Evolutionary conservation across 2,797 vertebrate species (phyloP).

Genomic region (Crenuchus spilurus): DNA sequence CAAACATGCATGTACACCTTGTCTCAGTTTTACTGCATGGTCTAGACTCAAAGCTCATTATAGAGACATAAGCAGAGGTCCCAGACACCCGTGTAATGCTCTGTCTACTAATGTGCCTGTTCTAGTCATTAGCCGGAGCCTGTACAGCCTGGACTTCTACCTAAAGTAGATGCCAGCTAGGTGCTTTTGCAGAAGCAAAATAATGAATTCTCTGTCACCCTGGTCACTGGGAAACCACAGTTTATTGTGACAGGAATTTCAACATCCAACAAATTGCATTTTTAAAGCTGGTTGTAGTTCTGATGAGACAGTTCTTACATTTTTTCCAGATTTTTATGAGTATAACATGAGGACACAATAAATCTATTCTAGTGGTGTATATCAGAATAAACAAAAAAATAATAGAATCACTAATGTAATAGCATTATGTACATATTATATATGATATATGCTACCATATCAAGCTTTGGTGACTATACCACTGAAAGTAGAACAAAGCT

Average conservation of each 20-base stretch:
- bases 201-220: conserved; percentile 33
- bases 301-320: conserved; percentile 22
- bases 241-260: conserved; percentile 21
- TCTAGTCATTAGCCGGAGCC: conserved; percentile 14
- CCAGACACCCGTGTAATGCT: conserved; percentile 11
- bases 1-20: conserved; percentile 1
- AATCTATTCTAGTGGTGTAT: not conserved
- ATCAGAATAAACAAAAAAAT: not conserved
- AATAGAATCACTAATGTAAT: not conserved
- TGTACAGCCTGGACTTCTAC: conserved; percentile 1
- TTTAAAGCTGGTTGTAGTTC: conserved; percentile 9
- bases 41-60: conserved; percentile 49
- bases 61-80: conserved; percentile 15
- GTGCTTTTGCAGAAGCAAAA: conserved; percentile 19
- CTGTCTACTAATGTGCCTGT: conserved; percentile 8
- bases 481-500: not conserved
- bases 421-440: no score
- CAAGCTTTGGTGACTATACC: not conserved
- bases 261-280: conserved; percentile 30
- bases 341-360: not conserved
- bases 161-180: not conserved
- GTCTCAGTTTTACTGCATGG: not conserved
- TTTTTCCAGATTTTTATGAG: conserved; percentile 44
- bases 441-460: no score
- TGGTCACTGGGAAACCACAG: conserved; percentile 33